phyloP scores from a whole-genome alignment of 2,113 vertebrate species.

The Apus apus region DNA sequence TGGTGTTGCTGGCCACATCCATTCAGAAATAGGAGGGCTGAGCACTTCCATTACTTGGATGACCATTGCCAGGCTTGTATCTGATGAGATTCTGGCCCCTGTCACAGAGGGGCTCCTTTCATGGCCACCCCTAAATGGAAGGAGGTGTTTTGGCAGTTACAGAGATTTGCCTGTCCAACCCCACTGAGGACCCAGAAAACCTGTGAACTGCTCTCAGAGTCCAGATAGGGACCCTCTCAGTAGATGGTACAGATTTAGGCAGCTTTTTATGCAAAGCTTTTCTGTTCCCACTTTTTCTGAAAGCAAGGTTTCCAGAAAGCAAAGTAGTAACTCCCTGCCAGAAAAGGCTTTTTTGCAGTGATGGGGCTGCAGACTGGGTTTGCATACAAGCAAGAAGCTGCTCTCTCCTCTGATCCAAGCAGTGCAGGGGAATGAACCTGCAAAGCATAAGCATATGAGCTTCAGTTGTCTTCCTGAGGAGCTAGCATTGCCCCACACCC shows the following conservation, averaged over 20 bases:
- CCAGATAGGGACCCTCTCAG: background rate
- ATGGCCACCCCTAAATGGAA: background rate
- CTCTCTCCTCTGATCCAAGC: background rate
- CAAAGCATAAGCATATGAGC: background rate
- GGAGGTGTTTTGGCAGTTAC: background rate
- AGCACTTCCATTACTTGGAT: background rate
- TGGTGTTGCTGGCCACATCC: background rate
- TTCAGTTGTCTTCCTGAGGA: accelerated
- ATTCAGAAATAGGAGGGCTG: background rate
- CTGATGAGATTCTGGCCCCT: background rate
- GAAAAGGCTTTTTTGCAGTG: background rate
- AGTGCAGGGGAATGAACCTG: background rate
- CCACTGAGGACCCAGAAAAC: background rate
- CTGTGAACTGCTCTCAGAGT: background rate
- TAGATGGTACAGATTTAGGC: background rate
- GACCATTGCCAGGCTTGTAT: background rate
- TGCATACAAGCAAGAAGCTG: background rate
- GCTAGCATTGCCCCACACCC: background rate
- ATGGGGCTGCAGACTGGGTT: background rate
- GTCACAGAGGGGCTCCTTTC: background rate
- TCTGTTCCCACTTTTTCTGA: background rate
- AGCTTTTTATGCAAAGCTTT: background rate
- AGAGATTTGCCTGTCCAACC: accelerated
- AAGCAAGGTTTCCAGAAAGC: background rate
- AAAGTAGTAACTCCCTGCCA: background rate